Base-by-base conservation (phyloP, 2,113 vertebrate species). In the Macquaria ambigua region DNA sequence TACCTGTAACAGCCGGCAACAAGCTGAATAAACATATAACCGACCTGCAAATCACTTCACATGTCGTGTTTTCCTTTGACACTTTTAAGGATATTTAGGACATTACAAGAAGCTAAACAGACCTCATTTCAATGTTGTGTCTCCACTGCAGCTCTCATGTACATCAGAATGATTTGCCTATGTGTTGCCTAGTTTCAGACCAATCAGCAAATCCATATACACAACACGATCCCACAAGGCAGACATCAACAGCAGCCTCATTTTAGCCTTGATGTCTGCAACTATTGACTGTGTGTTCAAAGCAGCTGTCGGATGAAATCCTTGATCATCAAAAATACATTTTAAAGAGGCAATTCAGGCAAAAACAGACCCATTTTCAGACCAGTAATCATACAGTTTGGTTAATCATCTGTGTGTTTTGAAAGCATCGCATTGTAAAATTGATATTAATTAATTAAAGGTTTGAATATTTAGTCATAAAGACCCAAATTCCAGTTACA, bases 1-100 rank as follows among this genome's bases (percentile, higher is more conserved):
- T 79, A 84, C 77, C 74, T 94, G 89, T 94, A 90, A 90, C 87
- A 85, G 86, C 87, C 59, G 87, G 86, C 89, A 87, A 94, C 88
- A 90, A 91, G 91, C 91, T 93, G 87, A 96, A 96, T 96, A 96
- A 95, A 93, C 74, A 75, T 86, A 81, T 85, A 93, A 93, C 92
- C 91, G 79, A 95, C 84, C 90, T 93, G 85, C 83, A 91, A 68
- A 75, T 66, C 5, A 66, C n/a, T 48, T 56, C 39, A 34, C 9
- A 14, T 67, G 59, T 76, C 55, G 20, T 78, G 4, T 89, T 73
- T 82, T 90, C 14, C 25, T 88, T 89, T 64, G 53, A 69, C 14
- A 71, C 12, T 6, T 41, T 25, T 56, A 9, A 28, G 55, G 39
- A 52, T 63, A 53, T 61, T 52, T 39, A n/a, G 63, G 61, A 43